These are phyloP conservation scores for Sarcophaga variegata DNA, from an alignment of 2,888 invertebrate species.

Conservation along the genomic window DNA sequence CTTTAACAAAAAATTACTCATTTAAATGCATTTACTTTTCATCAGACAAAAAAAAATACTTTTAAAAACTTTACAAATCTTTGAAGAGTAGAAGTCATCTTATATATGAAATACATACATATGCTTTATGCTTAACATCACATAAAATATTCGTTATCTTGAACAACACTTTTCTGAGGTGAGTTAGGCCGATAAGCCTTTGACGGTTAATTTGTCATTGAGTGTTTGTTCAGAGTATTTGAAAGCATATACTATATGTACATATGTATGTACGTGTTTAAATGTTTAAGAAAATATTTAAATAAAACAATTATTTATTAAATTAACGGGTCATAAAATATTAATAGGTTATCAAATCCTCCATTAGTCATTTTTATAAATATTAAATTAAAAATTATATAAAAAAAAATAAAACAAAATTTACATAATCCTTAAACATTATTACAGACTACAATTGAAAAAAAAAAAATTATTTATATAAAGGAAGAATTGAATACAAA, in stretches of 20 bases:
- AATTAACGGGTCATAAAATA: slow-evolving; percentile 52
- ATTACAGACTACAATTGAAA: slow-evolving; percentile 66
- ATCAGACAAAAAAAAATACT: background rate
- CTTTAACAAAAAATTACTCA: slow-evolving; percentile 57
- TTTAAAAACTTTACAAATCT: background rate
- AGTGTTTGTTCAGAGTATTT: slow-evolving; percentile 2
- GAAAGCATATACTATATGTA: background rate
- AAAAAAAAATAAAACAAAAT: slow-evolving; percentile 47
- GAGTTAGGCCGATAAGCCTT: background rate
- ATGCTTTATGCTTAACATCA: slow-evolving; percentile 44
- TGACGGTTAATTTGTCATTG: background rate
- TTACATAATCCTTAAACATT: slow-evolving; percentile 70
- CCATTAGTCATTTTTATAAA: slow-evolving; percentile 80
- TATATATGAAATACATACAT: background rate
- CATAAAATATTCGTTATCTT: slow-evolving; percentile 27
- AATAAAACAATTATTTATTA: slow-evolving; percentile 62
- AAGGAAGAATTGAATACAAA: background rate
- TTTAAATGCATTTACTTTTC: slow-evolving; percentile 16
- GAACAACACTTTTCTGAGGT: background rate
- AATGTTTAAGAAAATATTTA: slow-evolving; percentile 37
- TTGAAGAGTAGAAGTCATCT: background rate
- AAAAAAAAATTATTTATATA: background rate
- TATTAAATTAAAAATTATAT: slow-evolving; percentile 75
- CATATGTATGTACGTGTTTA: background rate
- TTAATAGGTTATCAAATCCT: slow-evolving; percentile 78